Percentiles rank a stretch among this genome's conserved stretches.
Evolutionary conservation across 2,888 invertebrate species (phyloP).

Genomic region (Phengaris alcon): DNA sequence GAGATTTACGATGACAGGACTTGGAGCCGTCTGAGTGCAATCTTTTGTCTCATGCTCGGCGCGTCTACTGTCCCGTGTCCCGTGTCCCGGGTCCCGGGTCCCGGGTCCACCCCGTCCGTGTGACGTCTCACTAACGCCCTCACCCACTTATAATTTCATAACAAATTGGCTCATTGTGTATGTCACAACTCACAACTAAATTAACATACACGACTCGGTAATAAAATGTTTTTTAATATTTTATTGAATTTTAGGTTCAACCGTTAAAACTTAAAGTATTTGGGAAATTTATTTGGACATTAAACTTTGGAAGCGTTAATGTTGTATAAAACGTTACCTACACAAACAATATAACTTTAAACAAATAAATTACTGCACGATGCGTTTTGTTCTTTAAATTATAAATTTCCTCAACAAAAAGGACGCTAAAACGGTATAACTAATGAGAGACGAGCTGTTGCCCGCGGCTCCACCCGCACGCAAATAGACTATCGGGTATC

Average conservation of each 20-base stretch:
- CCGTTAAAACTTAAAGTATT: conserved; percentile 14
- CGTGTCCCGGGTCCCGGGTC: neutral
- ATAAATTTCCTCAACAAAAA: conserved; percentile 5
- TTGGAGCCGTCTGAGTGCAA: neutral
- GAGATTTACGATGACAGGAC: neutral
- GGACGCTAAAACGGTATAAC: neutral
- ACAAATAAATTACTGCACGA: neutral
- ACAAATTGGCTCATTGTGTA: neutral
- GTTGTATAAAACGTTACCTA: neutral
- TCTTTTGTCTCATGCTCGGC: neutral
- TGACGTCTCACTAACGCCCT: neutral
- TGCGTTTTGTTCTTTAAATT: neutral
- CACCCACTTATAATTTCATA: neutral
- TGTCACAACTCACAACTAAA: neutral
- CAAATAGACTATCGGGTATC: too few species aligned
- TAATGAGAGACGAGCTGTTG: neutral
- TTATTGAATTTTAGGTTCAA: conserved; percentile 3
- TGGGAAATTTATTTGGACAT: neutral
- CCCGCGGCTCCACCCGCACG: too few species aligned
- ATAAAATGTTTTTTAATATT: neutral
- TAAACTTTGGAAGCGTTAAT: conserved; percentile 4
- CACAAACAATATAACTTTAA: neutral
- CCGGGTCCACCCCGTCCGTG: too few species aligned
- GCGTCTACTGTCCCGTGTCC: neutral
- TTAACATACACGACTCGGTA: neutral